Conservation (phyloP, 2,888 invertebrate species). For the Corbicula japonica region DNA sequence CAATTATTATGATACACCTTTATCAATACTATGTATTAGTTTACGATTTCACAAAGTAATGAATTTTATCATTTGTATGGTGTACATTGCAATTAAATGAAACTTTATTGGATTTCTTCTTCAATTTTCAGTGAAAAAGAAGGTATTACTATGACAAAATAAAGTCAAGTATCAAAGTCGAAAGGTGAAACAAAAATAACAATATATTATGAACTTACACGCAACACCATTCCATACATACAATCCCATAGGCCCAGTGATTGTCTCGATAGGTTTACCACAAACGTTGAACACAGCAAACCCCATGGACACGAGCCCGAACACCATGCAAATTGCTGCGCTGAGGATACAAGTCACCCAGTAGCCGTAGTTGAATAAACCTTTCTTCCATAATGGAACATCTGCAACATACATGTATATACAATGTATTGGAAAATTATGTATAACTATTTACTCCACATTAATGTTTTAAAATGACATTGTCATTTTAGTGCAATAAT, state of each 20-base stretch:
- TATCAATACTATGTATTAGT: no score
- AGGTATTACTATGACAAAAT: no score
- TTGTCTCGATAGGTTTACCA: conserved; percentile 90
- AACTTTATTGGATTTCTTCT: no score
- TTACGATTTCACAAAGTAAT: no score
- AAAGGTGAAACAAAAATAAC: neutral
- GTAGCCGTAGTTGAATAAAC: conserved; percentile 90
- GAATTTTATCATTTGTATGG: no score
- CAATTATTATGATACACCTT: neutral
- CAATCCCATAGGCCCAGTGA: conserved; percentile 91
- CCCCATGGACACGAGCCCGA: conserved; percentile 89
- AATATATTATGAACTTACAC: conserved; percentile 88
- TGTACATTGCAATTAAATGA: no score
- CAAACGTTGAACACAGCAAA: conserved; percentile 94
- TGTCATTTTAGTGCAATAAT: neutral
- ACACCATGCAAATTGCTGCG: conserved; percentile 90
- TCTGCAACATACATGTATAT: conserved; percentile 43
- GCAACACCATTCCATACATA: conserved; percentile 93
- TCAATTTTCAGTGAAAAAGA: no score
- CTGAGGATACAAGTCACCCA: conserved; percentile 93
- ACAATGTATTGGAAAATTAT: neutral
- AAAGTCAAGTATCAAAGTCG: no score
- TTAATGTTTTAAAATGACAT: neutral
- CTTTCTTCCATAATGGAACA: conserved; percentile 61
- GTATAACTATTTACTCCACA: neutral